Conservation (phyloP, 2,113 vertebrate genomes). For the Lepisosteus osseus region DNA sequence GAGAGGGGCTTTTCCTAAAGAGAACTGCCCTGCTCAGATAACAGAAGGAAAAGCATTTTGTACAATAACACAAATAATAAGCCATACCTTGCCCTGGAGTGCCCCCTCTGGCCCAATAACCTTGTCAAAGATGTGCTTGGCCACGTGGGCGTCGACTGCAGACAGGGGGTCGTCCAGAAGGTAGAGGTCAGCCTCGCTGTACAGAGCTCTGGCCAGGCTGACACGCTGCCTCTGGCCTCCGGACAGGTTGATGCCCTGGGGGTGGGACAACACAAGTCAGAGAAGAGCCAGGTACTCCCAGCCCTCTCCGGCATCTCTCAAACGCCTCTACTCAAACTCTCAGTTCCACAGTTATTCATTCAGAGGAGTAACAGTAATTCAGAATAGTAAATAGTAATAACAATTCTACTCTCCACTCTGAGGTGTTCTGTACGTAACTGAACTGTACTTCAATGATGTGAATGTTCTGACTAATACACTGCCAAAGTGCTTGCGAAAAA, state of each 20-base stretch:
- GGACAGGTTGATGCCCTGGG: slow-evolving; percentile 92
- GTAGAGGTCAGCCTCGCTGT: slow-evolving; percentile 80
- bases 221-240: slow-evolving; percentile 92
- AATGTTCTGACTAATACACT: no score
- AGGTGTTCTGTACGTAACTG: no score
- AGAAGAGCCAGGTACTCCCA: neutral
- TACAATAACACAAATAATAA: no score
- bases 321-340: no score
- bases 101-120: slow-evolving; percentile 87
- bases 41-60: no score
- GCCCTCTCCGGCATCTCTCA: no score
- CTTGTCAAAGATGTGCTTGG: slow-evolving; percentile 93
- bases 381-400: no score
- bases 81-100: slow-evolving; percentile 78
- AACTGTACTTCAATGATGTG: no score
- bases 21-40: no score
- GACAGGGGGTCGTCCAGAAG: slow-evolving; percentile 92
- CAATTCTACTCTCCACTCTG: no score
- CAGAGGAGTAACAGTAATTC: neutral
- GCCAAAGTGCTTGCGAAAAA: no score
- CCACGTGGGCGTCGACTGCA: slow-evolving; percentile 89
- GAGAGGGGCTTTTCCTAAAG: no score
- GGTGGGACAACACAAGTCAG: slow-evolving; percentile 9
- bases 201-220: slow-evolving; percentile 87
- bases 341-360: neutral